Percentiles rank a stretch among this genome's conserved stretches.
These are phyloP conservation scores for Sylvicola cinctus DNA, from an alignment of 2,888 invertebrate genomes.

Conservation along the genomic window DNA sequence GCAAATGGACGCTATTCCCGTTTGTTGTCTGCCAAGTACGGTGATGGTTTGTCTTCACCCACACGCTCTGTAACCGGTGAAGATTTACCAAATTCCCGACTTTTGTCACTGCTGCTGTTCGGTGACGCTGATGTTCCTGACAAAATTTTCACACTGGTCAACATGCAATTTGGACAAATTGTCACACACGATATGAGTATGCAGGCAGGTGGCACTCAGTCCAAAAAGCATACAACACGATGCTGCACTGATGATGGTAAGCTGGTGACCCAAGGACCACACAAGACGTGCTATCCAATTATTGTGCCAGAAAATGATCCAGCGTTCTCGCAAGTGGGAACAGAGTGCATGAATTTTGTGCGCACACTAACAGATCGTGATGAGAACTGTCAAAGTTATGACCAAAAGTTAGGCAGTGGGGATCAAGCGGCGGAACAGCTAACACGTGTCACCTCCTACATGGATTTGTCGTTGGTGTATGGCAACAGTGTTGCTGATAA, in stretches of 20 bases:
- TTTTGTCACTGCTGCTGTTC: conserved; percentile 47
- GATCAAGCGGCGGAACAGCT: conserved; percentile 41
- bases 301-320: conserved; percentile 31
- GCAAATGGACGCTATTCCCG: conserved; percentile 38
- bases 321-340: conserved; percentile 26
- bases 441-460: conserved; percentile 43
- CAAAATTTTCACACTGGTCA: conserved; percentile 48
- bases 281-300: conserved; percentile 31
- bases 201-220: conserved; percentile 34
- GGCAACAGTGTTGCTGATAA: conserved; percentile 49
- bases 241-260: conserved; percentile 41
- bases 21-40: conserved; percentile 26
- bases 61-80: conserved; percentile 39
- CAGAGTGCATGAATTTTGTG: conserved; percentile 40
- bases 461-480: conserved; percentile 65
- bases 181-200: conserved; percentile 36
- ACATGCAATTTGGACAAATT: conserved; percentile 42
- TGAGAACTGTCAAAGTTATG: conserved; percentile 31
- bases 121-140: conserved; percentile 50
- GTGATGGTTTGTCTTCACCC: conserved; percentile 32
- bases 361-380: conserved; percentile 41
- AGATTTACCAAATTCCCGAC: conserved; percentile 44
- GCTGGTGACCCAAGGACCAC: conserved; percentile 25
- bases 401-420: too few relatives aligned
- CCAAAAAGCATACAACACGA: conserved; percentile 35